A percentile compares a stretch with the other conserved stretches of the same genome.
Conservation (phyloP, 2,113 vertebrate genomes). For the Tetrax tetrax region DNA sequence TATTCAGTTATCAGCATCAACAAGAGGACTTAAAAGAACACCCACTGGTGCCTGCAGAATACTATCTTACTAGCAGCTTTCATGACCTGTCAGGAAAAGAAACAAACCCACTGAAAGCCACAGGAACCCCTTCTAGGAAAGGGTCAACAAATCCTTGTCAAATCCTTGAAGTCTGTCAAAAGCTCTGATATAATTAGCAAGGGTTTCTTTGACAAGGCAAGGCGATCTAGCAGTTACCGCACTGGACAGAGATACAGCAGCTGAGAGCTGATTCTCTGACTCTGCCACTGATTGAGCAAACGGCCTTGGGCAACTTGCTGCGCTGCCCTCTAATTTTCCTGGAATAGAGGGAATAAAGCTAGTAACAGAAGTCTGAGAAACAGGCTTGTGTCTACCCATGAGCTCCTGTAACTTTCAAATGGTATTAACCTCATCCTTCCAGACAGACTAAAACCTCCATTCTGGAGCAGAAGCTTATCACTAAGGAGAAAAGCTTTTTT, state of each 20-base stretch:
- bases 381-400: not conserved
- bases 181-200: not conserved
- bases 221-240: not conserved
- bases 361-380: not conserved
- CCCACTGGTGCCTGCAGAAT: not conserved
- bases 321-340: not conserved
- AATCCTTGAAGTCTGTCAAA: constrained; percentile 7
- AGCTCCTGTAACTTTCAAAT: not conserved
- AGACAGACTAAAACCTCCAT: not conserved
- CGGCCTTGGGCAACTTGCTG: not conserved
- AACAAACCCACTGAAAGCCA: not conserved
- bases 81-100: not conserved
- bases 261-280: not conserved
- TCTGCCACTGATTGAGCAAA: not conserved
- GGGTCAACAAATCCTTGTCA: constrained; percentile 36
- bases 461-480: not conserved
- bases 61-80: not conserved
- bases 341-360: not conserved
- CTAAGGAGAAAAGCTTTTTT: not conserved
- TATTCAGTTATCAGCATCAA: not conserved
- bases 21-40: not conserved
- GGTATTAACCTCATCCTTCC: not conserved
- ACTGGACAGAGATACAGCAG: not conserved
- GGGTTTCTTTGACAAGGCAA: not conserved
- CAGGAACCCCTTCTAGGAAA: constrained; percentile 22